Evolutionary conservation across 2,113 vertebrate species (phyloP).

Genomic region (Motacilla alba): DNA sequence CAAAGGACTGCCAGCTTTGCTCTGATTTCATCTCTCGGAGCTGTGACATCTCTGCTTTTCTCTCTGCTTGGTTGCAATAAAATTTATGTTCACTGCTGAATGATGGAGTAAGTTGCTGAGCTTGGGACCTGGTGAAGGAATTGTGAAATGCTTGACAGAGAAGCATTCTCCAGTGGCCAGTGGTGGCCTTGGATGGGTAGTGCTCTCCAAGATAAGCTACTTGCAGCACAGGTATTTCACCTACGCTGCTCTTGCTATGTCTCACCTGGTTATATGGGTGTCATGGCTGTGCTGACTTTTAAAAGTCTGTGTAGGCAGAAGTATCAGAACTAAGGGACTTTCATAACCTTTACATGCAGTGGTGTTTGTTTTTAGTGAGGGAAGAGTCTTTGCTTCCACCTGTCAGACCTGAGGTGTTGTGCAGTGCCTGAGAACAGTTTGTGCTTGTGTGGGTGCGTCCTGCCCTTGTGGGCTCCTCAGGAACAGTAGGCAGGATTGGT

Average conservation of each 20-base stretch:
- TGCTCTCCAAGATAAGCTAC: not conserved
- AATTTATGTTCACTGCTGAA: not conserved
- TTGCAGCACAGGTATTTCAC: not conserved
- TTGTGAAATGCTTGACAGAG: not conserved
- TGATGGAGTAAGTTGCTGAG: not conserved
- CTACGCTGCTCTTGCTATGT: not conserved
- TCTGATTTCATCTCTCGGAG: slow-evolving; percentile 5
- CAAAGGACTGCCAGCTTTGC: not conserved
- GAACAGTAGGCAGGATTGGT: not conserved
- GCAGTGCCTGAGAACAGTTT: not conserved
- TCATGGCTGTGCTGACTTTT: not conserved
- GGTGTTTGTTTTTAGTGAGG: not conserved
- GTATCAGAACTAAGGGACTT: not conserved
- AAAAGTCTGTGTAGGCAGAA: not conserved
- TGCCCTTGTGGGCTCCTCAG: not conserved
- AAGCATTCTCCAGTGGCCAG: not conserved
- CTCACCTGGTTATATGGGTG: not conserved
- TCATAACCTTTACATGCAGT: not conserved
- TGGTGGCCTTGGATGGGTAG: not conserved
- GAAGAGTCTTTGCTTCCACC: not conserved
- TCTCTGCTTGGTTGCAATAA: not conserved
- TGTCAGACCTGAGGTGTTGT: not conserved
- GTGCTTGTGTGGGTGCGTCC: not conserved
- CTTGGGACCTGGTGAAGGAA: not conserved
- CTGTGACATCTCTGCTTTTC: not conserved